Conservation (phyloP, 2,113 vertebrate genomes). For the Perognathus longimembris region DNA sequence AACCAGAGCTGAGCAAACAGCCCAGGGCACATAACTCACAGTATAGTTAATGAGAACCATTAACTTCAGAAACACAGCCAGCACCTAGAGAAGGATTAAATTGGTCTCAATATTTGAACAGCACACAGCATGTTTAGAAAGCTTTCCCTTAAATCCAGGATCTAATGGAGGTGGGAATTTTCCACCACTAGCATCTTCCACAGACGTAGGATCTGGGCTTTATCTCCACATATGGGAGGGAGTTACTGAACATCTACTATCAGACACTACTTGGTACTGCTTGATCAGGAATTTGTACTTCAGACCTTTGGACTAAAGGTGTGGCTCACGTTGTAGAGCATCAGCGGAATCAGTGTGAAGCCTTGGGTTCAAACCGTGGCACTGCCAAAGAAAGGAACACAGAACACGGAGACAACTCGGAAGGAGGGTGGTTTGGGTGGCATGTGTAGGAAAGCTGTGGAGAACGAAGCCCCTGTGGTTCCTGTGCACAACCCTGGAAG, state of each 20-base stretch:
- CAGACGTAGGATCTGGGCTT: background rate
- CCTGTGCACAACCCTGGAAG: background rate
- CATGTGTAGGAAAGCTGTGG: too few species aligned
- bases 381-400: background rate
- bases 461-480: background rate
- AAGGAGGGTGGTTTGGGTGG: background rate
- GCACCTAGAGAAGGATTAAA: background rate
- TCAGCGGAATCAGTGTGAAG: too few species aligned
- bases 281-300: too few species aligned
- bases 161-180: background rate
- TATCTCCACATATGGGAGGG: background rate
- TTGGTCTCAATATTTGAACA: background rate
- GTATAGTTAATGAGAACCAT: background rate
- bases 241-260: background rate
- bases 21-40: background rate
- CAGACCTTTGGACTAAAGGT: too few species aligned
- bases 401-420: background rate
- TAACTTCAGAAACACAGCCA: background rate
- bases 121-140: conserved; percentile 21
- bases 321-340: too few species aligned
- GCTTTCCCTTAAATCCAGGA: background rate
- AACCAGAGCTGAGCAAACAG: background rate
- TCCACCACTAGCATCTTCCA: background rate
- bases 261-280: too few species aligned
- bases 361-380: too few species aligned